A percentile compares a stretch with the other conserved stretches of the same genome.
phyloP scores from a whole-genome alignment of 2,113 vertebrate species.

The Redunca redunca region DNA sequence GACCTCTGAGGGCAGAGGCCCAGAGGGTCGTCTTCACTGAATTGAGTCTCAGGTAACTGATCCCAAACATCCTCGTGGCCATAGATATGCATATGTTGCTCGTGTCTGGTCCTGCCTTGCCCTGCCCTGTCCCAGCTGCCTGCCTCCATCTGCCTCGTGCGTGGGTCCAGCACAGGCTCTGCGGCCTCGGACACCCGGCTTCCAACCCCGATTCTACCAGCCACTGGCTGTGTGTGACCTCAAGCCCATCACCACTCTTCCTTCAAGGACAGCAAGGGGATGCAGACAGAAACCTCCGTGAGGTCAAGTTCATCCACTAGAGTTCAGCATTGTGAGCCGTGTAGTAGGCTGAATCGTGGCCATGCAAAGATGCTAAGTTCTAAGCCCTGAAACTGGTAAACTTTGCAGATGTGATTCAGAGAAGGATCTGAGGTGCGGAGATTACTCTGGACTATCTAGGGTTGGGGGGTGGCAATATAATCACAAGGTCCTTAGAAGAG shows the following conservation, averaged over 20 bases:
- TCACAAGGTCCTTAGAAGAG: neutral
- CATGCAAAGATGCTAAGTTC: neutral
- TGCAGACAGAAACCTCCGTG: neutral
- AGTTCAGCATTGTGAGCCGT: accelerated
- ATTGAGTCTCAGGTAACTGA: neutral
- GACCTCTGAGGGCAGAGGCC: neutral
- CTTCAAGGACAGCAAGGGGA: neutral
- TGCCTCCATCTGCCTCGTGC: accelerated
- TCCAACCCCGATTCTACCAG: neutral
- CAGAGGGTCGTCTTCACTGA: neutral
- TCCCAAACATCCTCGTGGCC: accelerated
- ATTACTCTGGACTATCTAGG: too few relatives aligned
- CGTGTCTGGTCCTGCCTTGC: accelerated
- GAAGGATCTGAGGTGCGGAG: neutral
- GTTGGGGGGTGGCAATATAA: accelerated
- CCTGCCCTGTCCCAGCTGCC: neutral
- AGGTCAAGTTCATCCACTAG: accelerated
- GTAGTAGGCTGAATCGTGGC: accelerated
- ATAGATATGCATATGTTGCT: accelerated
- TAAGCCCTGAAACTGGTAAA: neutral
- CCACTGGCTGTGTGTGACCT: neutral
- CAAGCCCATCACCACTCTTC: too few relatives aligned
- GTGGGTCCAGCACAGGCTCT: accelerated
- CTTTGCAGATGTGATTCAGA: neutral
- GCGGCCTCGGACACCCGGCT: accelerated